Evolutionary conservation across 92 coral and sea anemone species (phyloP).

Genomic region (Meandrina meandrites): DNA sequence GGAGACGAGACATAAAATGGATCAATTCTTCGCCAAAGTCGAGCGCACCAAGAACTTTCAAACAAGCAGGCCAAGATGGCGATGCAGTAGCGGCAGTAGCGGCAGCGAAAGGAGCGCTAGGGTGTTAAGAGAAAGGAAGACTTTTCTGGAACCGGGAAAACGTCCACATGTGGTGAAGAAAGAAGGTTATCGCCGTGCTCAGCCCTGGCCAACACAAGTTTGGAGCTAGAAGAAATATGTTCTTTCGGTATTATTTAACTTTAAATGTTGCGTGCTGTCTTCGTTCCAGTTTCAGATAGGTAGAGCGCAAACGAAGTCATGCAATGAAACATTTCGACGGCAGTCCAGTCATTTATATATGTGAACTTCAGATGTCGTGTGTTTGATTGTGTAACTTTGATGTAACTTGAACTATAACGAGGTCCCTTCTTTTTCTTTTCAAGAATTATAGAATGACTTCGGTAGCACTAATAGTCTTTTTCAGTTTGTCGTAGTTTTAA

Average conservation of each 20-base stretch:
- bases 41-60: slow-evolving; percentile 44
- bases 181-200: slow-evolving; percentile 56
- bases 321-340: neutral
- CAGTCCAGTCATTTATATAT: neutral
- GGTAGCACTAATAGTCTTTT: neutral
- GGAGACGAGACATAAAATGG: slow-evolving; percentile 81
- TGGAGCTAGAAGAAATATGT: slow-evolving; percentile 45
- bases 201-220: slow-evolving; percentile 74
- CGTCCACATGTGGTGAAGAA: slow-evolving; percentile 7
- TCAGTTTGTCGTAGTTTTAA: neutral
- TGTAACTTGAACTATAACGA: neutral
- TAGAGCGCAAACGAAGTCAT: neutral
- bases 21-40: slow-evolving; percentile 68
- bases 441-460: neutral
- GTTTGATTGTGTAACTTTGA: neutral
- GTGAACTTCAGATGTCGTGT: neutral
- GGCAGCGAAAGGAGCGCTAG: slow-evolving; percentile 1
- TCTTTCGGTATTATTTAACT: too few species aligned
- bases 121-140: slow-evolving; percentile 17
- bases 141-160: neutral
- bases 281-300: neutral
- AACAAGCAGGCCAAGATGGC: slow-evolving; percentile 22
- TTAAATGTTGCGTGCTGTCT: neutral
- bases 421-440: too few species aligned
- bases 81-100: slow-evolving; percentile 41